Conservation (phyloP, 2,113 vertebrate species). For the Anhinga anhinga region DNA sequence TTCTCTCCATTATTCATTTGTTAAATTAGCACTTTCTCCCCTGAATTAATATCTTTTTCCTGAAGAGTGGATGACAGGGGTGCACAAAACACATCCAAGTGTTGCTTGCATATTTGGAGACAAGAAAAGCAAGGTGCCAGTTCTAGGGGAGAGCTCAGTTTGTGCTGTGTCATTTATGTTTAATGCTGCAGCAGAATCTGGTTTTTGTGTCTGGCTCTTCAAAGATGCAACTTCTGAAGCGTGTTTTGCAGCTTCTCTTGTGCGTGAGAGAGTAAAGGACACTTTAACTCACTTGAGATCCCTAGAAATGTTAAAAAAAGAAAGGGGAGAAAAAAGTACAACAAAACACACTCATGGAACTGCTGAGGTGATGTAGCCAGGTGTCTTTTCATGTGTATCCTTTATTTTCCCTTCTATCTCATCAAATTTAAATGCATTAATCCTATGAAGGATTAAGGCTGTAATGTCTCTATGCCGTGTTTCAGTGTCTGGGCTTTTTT, state of each 20-base stretch:
- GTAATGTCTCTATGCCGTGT: neutral
- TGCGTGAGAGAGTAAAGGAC: neutral
- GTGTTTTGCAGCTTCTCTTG: neutral
- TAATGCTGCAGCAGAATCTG: conserved; percentile 35
- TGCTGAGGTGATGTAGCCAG: neutral
- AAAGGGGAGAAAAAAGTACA: neutral
- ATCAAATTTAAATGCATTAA: neutral
- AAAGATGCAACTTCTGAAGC: conserved; percentile 36
- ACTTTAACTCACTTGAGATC: conserved; percentile 32
- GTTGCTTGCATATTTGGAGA: conserved; percentile 49
- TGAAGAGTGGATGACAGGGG: neutral
- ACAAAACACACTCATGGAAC: neutral
- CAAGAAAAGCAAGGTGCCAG: conserved; percentile 64
- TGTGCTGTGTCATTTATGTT: conserved; percentile 55
- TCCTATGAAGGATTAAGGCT: conserved; percentile 2
- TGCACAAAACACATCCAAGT: neutral
- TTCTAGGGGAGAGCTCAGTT: conserved; percentile 26
- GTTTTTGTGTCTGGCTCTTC: conserved; percentile 48
- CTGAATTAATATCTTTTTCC: neutral
- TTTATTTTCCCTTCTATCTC: neutral
- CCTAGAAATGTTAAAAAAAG: neutral
- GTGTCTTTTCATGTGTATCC: neutral
- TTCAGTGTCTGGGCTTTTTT: neutral
- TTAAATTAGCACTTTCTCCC: neutral
- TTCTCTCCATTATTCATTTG: neutral